These are phyloP conservation scores for Byasa hedistus DNA, from an alignment of 2,888 invertebrate species.

Conservation along the genomic window DNA sequence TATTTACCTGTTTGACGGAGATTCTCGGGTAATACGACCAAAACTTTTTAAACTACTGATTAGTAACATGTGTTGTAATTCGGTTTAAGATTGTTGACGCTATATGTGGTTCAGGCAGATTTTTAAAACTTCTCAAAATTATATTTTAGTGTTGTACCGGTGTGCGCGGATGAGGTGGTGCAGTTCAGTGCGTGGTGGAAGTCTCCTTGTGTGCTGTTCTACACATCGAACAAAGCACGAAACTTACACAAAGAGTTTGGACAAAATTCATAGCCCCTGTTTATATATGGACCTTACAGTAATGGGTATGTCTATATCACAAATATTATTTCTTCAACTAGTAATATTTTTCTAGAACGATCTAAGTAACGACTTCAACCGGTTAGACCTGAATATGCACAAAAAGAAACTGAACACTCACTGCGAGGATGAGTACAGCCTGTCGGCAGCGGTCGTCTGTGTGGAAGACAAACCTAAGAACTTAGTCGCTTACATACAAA, in stretches of 20 bases:
- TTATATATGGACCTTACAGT: conserved; percentile 79
- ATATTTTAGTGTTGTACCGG: conserved; percentile 79
- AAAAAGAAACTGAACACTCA: conserved; percentile 54
- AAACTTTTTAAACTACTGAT: too few species aligned
- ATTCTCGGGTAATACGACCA: too few species aligned
- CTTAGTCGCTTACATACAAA: conserved; percentile 90
- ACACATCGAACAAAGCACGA: conserved; percentile 63
- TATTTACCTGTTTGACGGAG: too few species aligned
- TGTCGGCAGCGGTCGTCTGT: conserved; percentile 91
- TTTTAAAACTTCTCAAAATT: too few species aligned
- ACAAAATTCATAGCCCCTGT: conserved; percentile 59
- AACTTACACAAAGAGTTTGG: conserved; percentile 31
- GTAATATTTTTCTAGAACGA: conserved; percentile 31
- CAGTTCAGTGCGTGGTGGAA: conserved; percentile 97
- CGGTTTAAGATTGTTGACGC: too few species aligned
- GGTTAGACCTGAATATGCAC: conserved; percentile 45
- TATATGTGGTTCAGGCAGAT: too few species aligned
- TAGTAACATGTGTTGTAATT: too few species aligned
- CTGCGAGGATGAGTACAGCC: conserved; percentile 78
- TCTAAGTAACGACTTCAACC: conserved; percentile 34
- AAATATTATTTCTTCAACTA: background rate
- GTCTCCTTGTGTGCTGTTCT: conserved; percentile 94
- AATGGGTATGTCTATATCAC: conserved; percentile 62
- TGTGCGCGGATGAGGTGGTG: conserved; percentile 90
- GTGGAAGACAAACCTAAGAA: conserved; percentile 91